These are phyloP conservation scores for Stegana nigrithorax DNA, from an alignment of 2,888 invertebrate genomes.

Conservation along the genomic window DNA sequence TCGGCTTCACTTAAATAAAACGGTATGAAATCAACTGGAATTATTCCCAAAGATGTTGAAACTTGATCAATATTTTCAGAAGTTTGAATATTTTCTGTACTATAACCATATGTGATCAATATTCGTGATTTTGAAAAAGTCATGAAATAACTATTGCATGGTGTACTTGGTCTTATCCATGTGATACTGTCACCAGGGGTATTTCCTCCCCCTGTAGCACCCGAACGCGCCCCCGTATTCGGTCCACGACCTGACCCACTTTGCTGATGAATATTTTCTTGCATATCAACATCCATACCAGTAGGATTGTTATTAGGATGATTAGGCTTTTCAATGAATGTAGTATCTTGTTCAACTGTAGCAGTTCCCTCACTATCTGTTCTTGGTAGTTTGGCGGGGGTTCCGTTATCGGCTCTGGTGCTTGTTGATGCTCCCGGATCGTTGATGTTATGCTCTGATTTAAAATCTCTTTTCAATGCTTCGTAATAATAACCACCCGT, in stretches of 20 bases:
- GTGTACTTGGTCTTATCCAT: constrained; percentile 14
- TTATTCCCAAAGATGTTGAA: too few species aligned
- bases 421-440: not conserved
- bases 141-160: constrained; percentile 14
- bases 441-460: too few species aligned
- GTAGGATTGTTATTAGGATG: constrained; percentile 3
- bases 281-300: constrained; percentile 23
- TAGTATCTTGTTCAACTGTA: not conserved
- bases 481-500: constrained; percentile 17
- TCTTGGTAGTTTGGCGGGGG: constrained; percentile 20
- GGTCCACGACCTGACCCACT: constrained; percentile 20
- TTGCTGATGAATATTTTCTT: constrained; percentile 23
- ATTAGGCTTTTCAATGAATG: constrained; percentile 18
- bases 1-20: too few species aligned
- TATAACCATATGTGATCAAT: constrained; percentile 17
- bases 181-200: not conserved
- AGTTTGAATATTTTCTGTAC: constrained; percentile 10
- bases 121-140: constrained; percentile 23
- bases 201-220: constrained; percentile 19
- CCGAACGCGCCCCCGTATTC: constrained; percentile 9
- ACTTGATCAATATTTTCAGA: too few species aligned
- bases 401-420: constrained; percentile 19
- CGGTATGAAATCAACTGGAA: too few species aligned
- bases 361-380: not conserved
- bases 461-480: constrained; percentile 19